Percentiles rank a stretch among this genome's conserved stretches.
Evolutionary conservation across 2,797 vertebrate species (phyloP).

Genomic region (Premnoplex brunnescens): DNA sequence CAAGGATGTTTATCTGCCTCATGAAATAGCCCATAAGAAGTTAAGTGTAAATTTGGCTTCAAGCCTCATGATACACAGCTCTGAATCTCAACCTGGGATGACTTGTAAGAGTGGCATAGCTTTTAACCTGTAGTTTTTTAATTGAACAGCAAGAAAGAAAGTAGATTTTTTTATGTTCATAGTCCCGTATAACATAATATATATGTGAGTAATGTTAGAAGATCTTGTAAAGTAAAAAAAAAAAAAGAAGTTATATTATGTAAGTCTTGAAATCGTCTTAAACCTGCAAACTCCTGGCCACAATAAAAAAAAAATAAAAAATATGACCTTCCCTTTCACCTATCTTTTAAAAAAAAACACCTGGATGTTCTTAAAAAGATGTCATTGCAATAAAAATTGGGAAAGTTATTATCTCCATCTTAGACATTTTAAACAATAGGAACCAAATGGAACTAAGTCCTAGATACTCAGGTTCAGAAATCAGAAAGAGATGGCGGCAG

Average conservation of each 20-base stretch:
- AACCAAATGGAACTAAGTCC: neutral
- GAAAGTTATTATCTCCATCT: neutral
- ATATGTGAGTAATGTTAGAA: neutral
- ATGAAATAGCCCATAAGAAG: neutral
- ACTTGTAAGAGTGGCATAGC: neutral
- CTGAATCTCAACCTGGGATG: neutral
- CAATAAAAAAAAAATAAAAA: neutral
- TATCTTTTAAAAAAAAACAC: neutral
- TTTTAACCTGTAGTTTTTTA: neutral
- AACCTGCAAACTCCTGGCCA: neutral
- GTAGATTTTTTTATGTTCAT: neutral
- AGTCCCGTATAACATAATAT: neutral
- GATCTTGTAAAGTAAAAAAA: neutral
- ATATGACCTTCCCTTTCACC: neutral
- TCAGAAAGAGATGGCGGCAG: neutral
- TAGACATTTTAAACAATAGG: neutral
- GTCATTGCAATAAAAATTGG: neutral
- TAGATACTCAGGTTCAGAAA: neutral
- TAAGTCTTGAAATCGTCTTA: neutral
- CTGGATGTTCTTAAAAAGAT: neutral
- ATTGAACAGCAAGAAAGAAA: neutral
- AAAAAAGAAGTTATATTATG: fast-evolving
- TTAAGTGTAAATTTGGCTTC: neutral
- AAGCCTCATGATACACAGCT: neutral
- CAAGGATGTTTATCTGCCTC: neutral